Conservation (phyloP, 2,888 invertebrate genomes). For the Elegia similella region DNA sequence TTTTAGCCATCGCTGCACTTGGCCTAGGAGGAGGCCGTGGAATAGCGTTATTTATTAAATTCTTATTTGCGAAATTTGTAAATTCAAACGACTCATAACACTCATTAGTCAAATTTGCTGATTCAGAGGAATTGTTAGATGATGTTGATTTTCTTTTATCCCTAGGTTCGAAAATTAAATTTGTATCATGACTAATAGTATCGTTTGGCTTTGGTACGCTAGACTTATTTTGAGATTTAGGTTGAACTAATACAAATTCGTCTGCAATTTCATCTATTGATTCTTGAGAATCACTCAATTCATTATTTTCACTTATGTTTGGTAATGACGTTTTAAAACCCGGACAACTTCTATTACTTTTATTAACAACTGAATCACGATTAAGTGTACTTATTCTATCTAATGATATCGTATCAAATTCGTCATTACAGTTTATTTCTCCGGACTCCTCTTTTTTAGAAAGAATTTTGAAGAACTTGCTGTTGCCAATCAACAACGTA, state of each 20-base stretch:
- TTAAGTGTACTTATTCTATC: slow-evolving; percentile 69
- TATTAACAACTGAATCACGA: slow-evolving; percentile 68
- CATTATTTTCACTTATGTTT: slow-evolving; percentile 74
- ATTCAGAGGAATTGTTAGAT: slow-evolving; percentile 51
- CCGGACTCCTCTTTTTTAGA: slow-evolving; percentile 74
- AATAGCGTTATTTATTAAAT: slow-evolving; percentile 30
- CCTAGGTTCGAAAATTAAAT: slow-evolving; percentile 63
- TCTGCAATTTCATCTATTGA: slow-evolving; percentile 49
- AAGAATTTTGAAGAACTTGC: slow-evolving; percentile 72
- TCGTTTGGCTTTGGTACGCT: slow-evolving; percentile 37
- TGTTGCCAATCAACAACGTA: slow-evolving; percentile 70
- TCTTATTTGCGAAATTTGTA: slow-evolving; percentile 33
- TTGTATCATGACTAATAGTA: slow-evolving; percentile 52
- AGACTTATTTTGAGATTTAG: slow-evolving; percentile 41
- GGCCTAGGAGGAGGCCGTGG: slow-evolving; percentile 63
- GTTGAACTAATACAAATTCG: slow-evolving; percentile 48
- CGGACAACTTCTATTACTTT: slow-evolving; percentile 74
- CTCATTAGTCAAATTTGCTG: slow-evolving; percentile 62
- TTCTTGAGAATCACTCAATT: slow-evolving; percentile 61
- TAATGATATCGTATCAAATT: slow-evolving; percentile 75
- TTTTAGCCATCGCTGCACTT: slow-evolving; percentile 31
- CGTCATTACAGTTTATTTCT: slow-evolving; percentile 70
- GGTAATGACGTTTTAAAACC: slow-evolving; percentile 74
- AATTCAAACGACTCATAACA: slow-evolving; percentile 72
- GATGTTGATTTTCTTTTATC: slow-evolving; percentile 42